A percentile compares a stretch with the other conserved stretches of the same genome.
These are phyloP conservation scores for Phrynocephalus versicolor DNA, from an alignment of 2,113 vertebrate genomes.

Conservation along the genomic window DNA sequence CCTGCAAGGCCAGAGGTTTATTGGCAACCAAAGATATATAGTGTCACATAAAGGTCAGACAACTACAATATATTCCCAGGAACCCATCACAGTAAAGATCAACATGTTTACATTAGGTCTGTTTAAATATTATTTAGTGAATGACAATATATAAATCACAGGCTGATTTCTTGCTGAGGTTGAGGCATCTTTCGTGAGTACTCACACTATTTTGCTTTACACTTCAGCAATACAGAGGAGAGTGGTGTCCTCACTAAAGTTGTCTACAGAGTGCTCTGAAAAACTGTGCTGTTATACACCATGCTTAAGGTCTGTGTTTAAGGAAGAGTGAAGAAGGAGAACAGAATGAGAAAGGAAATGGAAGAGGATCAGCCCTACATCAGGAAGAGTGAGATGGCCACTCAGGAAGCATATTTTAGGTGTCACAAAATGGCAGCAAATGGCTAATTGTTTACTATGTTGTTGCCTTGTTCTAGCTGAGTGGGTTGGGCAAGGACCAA, in stretches of 20 bases:
- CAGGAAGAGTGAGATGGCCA: neutral
- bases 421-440: too few species aligned
- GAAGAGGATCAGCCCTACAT: neutral
- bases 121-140: neutral
- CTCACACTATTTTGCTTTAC: neutral
- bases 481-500: too few species aligned
- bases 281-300: neutral
- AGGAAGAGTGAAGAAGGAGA: neutral
- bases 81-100: neutral
- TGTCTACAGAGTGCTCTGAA: neutral
- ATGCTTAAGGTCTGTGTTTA: neutral
- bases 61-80: neutral
- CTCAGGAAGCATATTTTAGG: neutral
- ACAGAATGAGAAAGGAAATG: neutral
- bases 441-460: too few species aligned
- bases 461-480: too few species aligned
- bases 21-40: neutral
- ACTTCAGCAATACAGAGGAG: neutral
- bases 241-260: neutral
- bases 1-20: conserved; percentile 15
- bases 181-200: neutral
- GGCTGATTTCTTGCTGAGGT: neutral
- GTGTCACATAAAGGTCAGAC: conserved; percentile 23
- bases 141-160: neutral
- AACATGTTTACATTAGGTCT: neutral